A percentile compares a stretch with the other conserved stretches of the same genome.
phyloP scores from a whole-genome alignment of 2,888 invertebrate species.

The Spodoptera exigua region DNA sequence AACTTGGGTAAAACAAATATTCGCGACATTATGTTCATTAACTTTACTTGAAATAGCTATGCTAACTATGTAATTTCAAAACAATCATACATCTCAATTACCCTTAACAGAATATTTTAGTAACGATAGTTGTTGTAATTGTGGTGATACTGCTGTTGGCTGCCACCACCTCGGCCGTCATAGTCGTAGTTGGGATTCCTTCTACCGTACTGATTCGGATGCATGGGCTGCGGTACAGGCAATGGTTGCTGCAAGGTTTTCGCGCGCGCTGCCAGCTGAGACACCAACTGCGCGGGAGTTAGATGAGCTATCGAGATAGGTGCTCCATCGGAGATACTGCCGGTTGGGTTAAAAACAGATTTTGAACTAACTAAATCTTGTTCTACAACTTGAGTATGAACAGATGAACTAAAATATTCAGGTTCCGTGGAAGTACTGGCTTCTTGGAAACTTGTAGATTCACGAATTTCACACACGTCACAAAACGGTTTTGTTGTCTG shows the following conservation, averaged over 20 bases:
- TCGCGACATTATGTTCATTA: not conserved
- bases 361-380: constrained; percentile 81
- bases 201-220: constrained; percentile 62
- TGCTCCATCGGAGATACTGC: constrained; percentile 73
- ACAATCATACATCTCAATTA: not conserved
- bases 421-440: constrained; percentile 69
- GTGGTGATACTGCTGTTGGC: constrained; percentile 63
- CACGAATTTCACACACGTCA: constrained; percentile 81
- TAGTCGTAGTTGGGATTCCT: constrained; percentile 66
- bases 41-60: constrained; percentile 4
- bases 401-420: constrained; percentile 72
- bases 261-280: constrained; percentile 83
- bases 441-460: constrained; percentile 67
- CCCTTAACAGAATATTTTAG: constrained; percentile 44
- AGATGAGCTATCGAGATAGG: constrained; percentile 83
- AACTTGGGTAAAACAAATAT: too few species aligned
- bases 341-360: constrained; percentile 79
- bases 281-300: constrained; percentile 85
- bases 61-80: constrained; percentile 3
- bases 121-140: constrained; percentile 72
- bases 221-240: constrained; percentile 47
- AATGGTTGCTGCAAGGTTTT: constrained; percentile 80
- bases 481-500: constrained; percentile 80
- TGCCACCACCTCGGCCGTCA: constrained; percentile 65
- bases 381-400: constrained; percentile 84